A percentile compares a stretch with the other conserved stretches of the same genome.
Conservation (phyloP, 2,113 vertebrate genomes). For the Petrocephalus microphthalmus region DNA sequence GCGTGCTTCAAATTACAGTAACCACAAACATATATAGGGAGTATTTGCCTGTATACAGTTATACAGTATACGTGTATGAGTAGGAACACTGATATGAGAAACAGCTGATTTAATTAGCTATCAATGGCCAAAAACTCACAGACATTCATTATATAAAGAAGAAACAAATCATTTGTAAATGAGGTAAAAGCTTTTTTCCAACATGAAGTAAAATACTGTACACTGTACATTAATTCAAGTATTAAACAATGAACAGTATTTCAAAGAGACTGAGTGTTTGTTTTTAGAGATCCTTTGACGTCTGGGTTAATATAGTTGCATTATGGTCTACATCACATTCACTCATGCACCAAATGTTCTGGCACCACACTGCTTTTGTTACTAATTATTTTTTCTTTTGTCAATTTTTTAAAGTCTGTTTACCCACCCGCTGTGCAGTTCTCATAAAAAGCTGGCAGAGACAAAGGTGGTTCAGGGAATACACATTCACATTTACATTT, state of each 20-base stretch:
- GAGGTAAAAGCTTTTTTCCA: background rate
- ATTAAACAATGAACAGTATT: background rate
- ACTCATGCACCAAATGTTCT: constrained; percentile 8
- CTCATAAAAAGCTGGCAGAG: background rate
- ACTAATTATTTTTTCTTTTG: constrained; percentile 1
- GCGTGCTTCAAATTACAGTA: background rate
- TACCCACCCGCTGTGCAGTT: background rate
- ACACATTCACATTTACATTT: background rate
- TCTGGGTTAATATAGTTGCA: background rate
- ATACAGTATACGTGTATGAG: background rate
- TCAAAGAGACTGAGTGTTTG: background rate
- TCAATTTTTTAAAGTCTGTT: background rate
- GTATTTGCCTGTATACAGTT: background rate
- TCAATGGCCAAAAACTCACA: background rate
- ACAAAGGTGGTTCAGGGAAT: background rate
- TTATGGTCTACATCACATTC: background rate
- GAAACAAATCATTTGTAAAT: background rate
- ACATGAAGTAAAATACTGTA: background rate
- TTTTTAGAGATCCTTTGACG: background rate
- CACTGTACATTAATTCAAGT: background rate
- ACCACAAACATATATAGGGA: background rate
- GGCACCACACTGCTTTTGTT: background rate
- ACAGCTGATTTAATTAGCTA: background rate
- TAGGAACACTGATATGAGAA: background rate
- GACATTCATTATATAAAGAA: background rate